Percentiles rank a stretch among this genome's conserved stretches.
Evolutionary conservation across 2,113 vertebrate genomes (phyloP).

Genomic region (Malurus elegans): DNA sequence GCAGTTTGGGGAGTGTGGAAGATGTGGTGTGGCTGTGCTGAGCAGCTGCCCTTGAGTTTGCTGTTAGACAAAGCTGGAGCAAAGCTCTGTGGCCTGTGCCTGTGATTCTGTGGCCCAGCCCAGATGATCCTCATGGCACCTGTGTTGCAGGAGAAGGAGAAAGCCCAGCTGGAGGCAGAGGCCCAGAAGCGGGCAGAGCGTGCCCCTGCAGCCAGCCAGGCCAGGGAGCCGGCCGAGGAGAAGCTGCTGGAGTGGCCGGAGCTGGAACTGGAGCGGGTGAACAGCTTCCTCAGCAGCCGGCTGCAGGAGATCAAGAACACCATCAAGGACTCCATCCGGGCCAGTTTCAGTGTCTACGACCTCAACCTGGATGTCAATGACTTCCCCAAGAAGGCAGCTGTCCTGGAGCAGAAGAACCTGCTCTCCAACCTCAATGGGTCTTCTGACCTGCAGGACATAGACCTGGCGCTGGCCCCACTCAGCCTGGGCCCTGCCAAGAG

Average conservation of each 20-base stretch:
- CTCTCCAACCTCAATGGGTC: constrained; percentile 90
- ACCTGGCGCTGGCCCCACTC: constrained; percentile 91
- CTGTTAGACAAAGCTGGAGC: background rate
- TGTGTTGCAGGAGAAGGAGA: constrained; percentile 85
- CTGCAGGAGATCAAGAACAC: constrained; percentile 97
- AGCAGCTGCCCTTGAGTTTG: background rate
- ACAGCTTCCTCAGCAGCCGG: constrained; percentile 94
- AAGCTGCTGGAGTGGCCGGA: constrained; percentile 92
- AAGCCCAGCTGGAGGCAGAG: constrained; percentile 82
- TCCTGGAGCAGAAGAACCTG: constrained; percentile 87
- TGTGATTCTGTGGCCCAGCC: rapidly evolving
- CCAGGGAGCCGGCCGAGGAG: constrained; percentile 63
- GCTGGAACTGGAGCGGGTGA: constrained; percentile 91
- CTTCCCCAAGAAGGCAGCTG: constrained; percentile 91
- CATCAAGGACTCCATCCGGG: constrained; percentile 95
- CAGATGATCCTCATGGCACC: background rate
- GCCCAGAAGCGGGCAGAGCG: constrained; percentile 71
- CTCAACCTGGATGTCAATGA: constrained; percentile 93
- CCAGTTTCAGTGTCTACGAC: constrained; percentile 94
- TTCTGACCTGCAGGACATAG: constrained; percentile 90
- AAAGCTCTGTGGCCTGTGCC: rapidly evolving
- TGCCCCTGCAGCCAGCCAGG: constrained; percentile 58
- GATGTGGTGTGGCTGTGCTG: rapidly evolving
- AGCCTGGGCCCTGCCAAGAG: constrained; percentile 86
- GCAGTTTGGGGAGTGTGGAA: background rate